Percentiles rank a stretch among this genome's conserved stretches.
Evolutionary conservation across 2,797 vertebrate genomes (phyloP).

Genomic region (Parambassis ranga): DNA sequence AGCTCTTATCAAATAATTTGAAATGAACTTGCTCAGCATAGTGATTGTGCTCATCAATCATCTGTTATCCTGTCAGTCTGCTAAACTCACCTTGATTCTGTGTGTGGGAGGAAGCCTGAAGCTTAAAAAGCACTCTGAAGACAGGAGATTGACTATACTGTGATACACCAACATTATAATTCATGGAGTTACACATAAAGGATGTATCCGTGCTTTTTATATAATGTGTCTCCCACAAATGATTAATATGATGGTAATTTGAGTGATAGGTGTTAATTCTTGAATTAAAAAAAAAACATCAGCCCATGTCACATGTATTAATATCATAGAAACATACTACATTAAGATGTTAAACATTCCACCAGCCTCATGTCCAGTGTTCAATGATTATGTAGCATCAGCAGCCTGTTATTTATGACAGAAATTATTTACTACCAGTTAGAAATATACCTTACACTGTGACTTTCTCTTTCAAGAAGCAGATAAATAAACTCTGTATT

Average conservation of each 20-base stretch:
- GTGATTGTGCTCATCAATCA: conserved; percentile 59
- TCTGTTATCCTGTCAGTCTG: conserved; percentile 44
- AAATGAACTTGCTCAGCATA: conserved; percentile 39
- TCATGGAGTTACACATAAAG: too few relatives aligned
- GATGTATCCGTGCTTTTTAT: too few relatives aligned
- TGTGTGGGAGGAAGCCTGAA: neutral
- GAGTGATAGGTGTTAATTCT: too few relatives aligned
- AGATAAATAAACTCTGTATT: conserved; percentile 69
- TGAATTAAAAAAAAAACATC: too few relatives aligned
- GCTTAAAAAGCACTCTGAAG: neutral
- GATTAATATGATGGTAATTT: too few relatives aligned
- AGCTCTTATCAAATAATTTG: conserved; percentile 69
- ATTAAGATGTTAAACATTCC: neutral
- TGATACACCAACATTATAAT: neutral
- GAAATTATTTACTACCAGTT: conserved; percentile 13
- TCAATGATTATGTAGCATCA: neutral
- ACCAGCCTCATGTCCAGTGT: neutral
- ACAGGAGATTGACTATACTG: neutral
- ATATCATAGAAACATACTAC: too few relatives aligned
- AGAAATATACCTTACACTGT: conserved; percentile 32
- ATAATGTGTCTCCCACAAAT: too few relatives aligned
- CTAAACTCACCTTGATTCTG: conserved; percentile 9
- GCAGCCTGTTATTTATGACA: neutral
- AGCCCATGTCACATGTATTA: too few relatives aligned
- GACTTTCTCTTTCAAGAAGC: conserved; percentile 50